phyloP scores from a whole-genome alignment of 1,140 invertebrate species.

The Rhopalosiphum padi region DNA sequence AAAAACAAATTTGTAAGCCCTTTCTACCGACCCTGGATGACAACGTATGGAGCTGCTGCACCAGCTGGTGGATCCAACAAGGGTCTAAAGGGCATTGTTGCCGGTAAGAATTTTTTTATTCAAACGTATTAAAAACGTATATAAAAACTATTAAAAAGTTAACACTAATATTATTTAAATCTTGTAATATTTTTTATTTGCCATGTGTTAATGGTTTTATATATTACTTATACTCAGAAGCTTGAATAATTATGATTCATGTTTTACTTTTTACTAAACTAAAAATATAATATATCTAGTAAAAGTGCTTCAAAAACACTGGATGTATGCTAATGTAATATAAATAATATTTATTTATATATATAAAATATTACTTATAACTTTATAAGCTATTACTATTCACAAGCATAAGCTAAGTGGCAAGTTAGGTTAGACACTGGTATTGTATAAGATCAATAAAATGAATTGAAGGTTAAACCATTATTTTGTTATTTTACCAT shows the following conservation, averaged over 20 bases:
- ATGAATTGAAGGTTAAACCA: background rate
- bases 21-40: slow-evolving; percentile 72
- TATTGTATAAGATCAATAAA: background rate
- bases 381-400: background rate
- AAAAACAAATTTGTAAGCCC: slow-evolving; percentile 36
- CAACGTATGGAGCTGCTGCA: slow-evolving; percentile 72
- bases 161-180: background rate
- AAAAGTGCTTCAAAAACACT: background rate
- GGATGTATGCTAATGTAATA: background rate
- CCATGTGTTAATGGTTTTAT: background rate
- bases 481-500: background rate
- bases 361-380: background rate
- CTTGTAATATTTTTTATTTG: background rate
- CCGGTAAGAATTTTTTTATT: slow-evolving; percentile 49
- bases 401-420: background rate
- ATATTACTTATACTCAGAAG: background rate
- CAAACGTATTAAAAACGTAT: background rate
- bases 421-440: background rate
- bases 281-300: background rate
- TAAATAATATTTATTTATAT: background rate
- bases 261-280: background rate
- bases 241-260: background rate
- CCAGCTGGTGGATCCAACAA: slow-evolving; percentile 64
- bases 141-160: background rate
- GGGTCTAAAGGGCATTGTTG: slow-evolving; percentile 60